These are phyloP conservation scores for Mellilla xanthometata DNA, from an alignment of 2,888 invertebrate species.

Conservation along the genomic window DNA sequence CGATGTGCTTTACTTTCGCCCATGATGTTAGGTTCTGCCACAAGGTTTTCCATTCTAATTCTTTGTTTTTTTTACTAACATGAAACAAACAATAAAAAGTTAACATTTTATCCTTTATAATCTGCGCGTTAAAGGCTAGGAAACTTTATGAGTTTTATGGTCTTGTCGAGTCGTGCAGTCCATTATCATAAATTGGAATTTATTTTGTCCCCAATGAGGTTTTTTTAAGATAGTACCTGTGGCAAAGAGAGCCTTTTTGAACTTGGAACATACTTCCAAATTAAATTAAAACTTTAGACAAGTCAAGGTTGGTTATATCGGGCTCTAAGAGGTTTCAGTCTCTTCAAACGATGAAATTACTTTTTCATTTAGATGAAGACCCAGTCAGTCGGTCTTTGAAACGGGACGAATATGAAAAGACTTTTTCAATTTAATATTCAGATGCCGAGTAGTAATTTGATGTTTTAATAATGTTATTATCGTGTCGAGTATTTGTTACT, in stretches of 20 bases:
- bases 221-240: constrained; percentile 26
- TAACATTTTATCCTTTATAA: background rate
- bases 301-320: constrained; percentile 16
- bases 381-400: background rate
- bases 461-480: background rate
- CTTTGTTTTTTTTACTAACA: too few relatives aligned
- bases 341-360: constrained; percentile 13
- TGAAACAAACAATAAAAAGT: background rate
- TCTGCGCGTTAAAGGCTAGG: constrained; percentile 2
- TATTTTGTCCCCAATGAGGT: constrained; percentile 27
- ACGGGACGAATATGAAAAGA: constrained; percentile 2
- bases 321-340: constrained; percentile 9
- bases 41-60: too few relatives aligned
- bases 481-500: too few relatives aligned
- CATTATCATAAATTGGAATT: constrained; percentile 34
- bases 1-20: too few relatives aligned
- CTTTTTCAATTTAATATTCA: constrained; percentile 2
- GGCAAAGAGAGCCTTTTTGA: constrained; percentile 12
- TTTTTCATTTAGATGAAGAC: constrained; percentile 7
- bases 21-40: too few relatives aligned
- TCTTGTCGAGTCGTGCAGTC: constrained; percentile 18
- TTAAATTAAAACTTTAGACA: constrained; percentile 19
- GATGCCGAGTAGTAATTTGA: background rate
- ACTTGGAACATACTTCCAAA: constrained; percentile 15
- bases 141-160: constrained; percentile 24